Evolutionary conservation across 2,797 vertebrate genomes (phyloP), one percentile per base, ranked within the genome.

Genomic region (Chaunax sp.): DNA sequence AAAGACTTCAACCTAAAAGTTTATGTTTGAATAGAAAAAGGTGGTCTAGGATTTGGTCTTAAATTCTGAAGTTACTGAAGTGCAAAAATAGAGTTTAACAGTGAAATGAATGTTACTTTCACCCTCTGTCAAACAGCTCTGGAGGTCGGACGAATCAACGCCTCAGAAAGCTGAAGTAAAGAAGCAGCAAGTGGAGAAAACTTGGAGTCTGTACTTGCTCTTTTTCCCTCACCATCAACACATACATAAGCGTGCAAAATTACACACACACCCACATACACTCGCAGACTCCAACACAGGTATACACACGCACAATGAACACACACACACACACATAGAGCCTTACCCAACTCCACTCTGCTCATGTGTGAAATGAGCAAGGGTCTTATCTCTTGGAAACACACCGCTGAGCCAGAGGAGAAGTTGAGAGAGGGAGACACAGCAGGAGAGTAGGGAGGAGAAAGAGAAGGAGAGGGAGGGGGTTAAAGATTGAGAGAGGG

Each of bases 341-440:
- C 64, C 80, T 83, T 81, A 69, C 86, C 85, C 80, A 89, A 86
- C 86, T 91, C 81, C 70, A 88, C 90, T 92, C 89, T 91, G 89
- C 91, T 93, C 92, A 94, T 92, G 92, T 93, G 93, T 94, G 93
- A 94, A 94, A 94, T 94, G 91, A 93, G 93, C 92, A 93, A 90
- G 92, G 84, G 89, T 89, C 93, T 94, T 94, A 94, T 94, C 93
- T 94, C 91, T 86, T 86, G 88, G 90, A 94, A 94, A 94, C 93
- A 94, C 91, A 94, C 92, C 91, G 91, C 92, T 92, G 92, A 93
- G 93, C 92, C 91, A 93, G 92, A 93, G 93, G 92, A 93, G 89
- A 90, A 73, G 89, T 77, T 83, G 82, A 84, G 85, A 84, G 86
- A 78, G 78, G 80, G 82, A 87, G 86, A 85, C 79, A 78, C 82